Percentiles rank a stretch among this genome's conserved stretches.
These are phyloP conservation scores for Lagenorhynchus albirostris DNA, from an alignment of 2,113 vertebrate genomes.

Conservation along the genomic window DNA sequence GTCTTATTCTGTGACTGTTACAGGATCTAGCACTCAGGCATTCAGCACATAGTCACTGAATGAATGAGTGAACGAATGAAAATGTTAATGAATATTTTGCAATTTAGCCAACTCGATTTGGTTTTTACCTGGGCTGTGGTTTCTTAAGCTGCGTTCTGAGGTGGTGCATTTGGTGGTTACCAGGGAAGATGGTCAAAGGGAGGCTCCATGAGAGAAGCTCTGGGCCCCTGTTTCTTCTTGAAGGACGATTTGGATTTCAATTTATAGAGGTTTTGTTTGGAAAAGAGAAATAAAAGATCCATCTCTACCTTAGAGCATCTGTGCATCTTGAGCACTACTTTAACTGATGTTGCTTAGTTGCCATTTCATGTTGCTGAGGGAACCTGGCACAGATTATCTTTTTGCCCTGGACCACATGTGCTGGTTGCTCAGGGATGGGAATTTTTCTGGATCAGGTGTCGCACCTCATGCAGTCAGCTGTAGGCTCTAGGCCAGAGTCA, in stretches of 20 bases:
- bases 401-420: neutral
- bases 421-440: neutral
- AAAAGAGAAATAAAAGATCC: neutral
- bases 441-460: neutral
- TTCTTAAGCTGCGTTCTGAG: neutral
- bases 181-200: neutral
- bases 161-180: neutral
- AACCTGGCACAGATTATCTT: neutral
- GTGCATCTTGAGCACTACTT: neutral
- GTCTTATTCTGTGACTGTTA: neutral
- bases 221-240: neutral
- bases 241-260: neutral
- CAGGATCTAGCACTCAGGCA: neutral
- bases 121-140: neutral
- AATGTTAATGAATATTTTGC: neutral
- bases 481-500: neutral
- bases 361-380: neutral
- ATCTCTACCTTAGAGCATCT: neutral
- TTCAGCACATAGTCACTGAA: neutral
- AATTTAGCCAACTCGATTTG: neutral
- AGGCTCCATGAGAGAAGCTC: neutral
- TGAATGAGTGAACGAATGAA: neutral
- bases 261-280: neutral
- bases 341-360: neutral
- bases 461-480: neutral